Evolutionary conservation across 2,113 vertebrate genomes (phyloP), one percentile per base, ranked within the genome.

Genomic region (Spheniscus mendiculus): DNA sequence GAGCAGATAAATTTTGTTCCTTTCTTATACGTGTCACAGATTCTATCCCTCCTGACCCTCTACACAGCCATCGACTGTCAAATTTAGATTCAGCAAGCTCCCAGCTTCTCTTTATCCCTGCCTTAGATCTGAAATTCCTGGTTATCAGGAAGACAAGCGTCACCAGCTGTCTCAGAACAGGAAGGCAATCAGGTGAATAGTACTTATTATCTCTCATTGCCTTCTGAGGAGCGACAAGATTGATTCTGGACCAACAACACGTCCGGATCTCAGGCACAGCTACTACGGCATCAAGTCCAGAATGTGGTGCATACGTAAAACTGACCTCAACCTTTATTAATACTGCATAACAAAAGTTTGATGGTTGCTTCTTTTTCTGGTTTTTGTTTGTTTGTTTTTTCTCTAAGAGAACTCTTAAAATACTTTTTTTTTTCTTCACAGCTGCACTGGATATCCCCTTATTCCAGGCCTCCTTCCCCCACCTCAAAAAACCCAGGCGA

Each of bases 101-200:
- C 97, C 94, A 87, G 98, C 97, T 97, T 97, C 96, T 89, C 98
- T 98, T 98, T 98, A 98, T 98, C 98, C 98, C 90, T 97, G 97
- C 98, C 97, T 98, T 84, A 97, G 98, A 98, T 98, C 98, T 98
- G 98, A 98, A 98, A 97, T 97, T 98, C 98, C 96, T 97, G 97
- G 98, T 98, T 98, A 99, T 98, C 98, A 98, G 98, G 96, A 97
- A 98, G 98, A 98, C 98, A 98, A 96, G 81, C 98, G 96, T 98
- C 98, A 98, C 98, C 98, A 98, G 98, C 98, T 98, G 98, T 98
- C 98, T 98, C 95, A 13, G 97, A 97, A 98, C 98, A 98, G 98
- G 98, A 98, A 98, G 98, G 98, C 98, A 98, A 98, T 98, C 98
- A 98, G 98, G 98, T 98, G 98, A 98, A 98, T 96, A 97, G 98